Evolutionary conservation across 2,888 invertebrate genomes (phyloP).

Genomic region (Heliothis peltigera): DNA sequence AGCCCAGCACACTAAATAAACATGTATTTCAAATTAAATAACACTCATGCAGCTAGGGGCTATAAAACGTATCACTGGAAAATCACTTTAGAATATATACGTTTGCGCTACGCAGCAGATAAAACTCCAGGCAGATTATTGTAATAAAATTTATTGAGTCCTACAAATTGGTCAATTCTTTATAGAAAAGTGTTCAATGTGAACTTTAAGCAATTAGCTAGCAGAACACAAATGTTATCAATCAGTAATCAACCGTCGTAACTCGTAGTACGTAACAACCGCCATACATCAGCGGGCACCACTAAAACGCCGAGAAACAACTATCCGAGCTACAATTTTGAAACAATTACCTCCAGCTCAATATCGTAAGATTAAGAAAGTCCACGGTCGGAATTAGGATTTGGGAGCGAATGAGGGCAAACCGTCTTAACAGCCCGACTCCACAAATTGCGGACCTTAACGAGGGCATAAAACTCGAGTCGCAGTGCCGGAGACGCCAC

Average conservation of each 20-base stretch:
- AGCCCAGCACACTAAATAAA: constrained; percentile 65
- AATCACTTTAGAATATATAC: constrained; percentile 27
- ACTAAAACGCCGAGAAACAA: constrained; percentile 63
- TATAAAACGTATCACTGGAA: constrained; percentile 44
- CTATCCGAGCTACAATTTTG: constrained; percentile 84
- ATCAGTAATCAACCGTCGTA: constrained; percentile 36
- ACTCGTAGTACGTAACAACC: constrained; percentile 45
- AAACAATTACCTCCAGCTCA: constrained; percentile 89
- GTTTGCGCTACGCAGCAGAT: constrained; percentile 18
- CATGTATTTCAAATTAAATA: constrained; percentile 58
- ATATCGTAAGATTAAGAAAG: constrained; percentile 90
- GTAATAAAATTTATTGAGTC: background rate
- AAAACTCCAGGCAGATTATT: constrained; percentile 2
- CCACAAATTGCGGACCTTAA: constrained; percentile 90
- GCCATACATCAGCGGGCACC: constrained; percentile 50
- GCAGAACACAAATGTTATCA: constrained; percentile 16
- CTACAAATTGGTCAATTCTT: background rate
- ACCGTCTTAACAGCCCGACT: constrained; percentile 87
- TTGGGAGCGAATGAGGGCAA: constrained; percentile 83
- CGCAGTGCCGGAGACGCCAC: constrained; percentile 87
- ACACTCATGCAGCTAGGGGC: constrained; percentile 40
- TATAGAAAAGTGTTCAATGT: background rate
- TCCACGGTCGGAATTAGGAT: constrained; percentile 88
- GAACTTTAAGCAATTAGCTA: background rate
- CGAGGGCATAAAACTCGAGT: constrained; percentile 89